phyloP scores from a whole-genome alignment of 2,113 vertebrate genomes.

The Dissostichus mawsoni region DNA sequence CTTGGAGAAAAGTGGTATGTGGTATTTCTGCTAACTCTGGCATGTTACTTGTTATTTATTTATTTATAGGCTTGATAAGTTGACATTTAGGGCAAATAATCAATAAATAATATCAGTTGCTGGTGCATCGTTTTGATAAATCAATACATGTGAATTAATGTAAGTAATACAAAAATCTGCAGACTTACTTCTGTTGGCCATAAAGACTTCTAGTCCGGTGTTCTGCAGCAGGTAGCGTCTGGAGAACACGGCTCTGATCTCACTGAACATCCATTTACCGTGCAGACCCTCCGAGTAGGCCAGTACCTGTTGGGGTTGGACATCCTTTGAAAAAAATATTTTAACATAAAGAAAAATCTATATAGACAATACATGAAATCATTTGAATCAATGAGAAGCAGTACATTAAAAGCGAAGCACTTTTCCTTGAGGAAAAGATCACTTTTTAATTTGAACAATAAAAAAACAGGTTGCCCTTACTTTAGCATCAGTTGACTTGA shows the following conservation, averaged over 20 bases:
- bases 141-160: too few species aligned
- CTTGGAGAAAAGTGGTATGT: too few species aligned
- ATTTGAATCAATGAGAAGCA: neutral
- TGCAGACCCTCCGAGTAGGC: constrained; percentile 97
- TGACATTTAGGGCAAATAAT: too few species aligned
- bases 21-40: too few species aligned
- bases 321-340: neutral
- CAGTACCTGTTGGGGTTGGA: constrained; percentile 87
- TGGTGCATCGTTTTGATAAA: too few species aligned
- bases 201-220: constrained; percentile 97
- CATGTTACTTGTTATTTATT: too few species aligned
- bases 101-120: too few species aligned
- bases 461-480: constrained; percentile 78
- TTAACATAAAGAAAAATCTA: neutral
- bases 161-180: neutral
- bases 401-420: too few species aligned
- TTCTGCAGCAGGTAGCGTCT: constrained; percentile 97
- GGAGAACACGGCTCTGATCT: constrained; percentile 98
- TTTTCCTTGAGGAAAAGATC: too few species aligned
- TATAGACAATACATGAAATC: neutral
- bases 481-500: constrained; percentile 95
- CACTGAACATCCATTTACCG: constrained; percentile 99
- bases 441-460: neutral
- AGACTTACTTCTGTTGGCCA: constrained; percentile 98
- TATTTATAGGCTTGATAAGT: too few species aligned